Evolutionary conservation across 37 sponge, comb jelly and placozoan species (phyloP), one percentile per base, ranked within the genome.

Genomic region (Geodia barretti): DNA sequence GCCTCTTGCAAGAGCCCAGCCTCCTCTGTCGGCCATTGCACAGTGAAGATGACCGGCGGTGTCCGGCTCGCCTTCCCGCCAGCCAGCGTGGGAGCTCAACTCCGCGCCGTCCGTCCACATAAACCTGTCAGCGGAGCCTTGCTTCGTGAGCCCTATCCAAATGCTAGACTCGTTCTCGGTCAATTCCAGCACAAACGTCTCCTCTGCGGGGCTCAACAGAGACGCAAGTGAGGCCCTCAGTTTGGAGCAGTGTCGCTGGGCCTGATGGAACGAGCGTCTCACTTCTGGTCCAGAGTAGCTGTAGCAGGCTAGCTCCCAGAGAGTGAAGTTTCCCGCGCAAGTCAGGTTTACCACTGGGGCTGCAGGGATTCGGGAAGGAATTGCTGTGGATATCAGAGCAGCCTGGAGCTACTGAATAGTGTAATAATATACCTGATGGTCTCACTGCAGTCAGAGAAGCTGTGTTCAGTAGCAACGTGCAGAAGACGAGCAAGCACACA

Each of bases 131-230:
- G 83, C 89, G 21, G 23, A 47, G 62, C 62, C 36, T 37, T 70
- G 68, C 17, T 85, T 86, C 39, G 68, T 84, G n/a, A 90, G 81
- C 21, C 86, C 90, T 29, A 85, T 74, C 90, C 86, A 90, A 33
- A 84, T 74, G n/a, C 70, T 34, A 29, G 23, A 23, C 37, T 83
- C 83, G 42, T 42, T 68, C 23, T 59, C 68, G 19, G 74, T 40
- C 1, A 90, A 66, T 7, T 63, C 17, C 1, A 78, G 30, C 20
- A 89, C 75, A 66, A 84, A 89, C n/a, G 40, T 43, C 30, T 83
- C 87, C 39, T 90, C 90, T 33, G 72, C 30, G 20, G 35, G 17
- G 1, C 41, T 60, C 39, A 71, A 76, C 20, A 89, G 21, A 35
- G 59, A 79, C 29, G 79, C 90, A 32, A 90, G 90, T 8, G 64